Evolutionary conservation across 2,113 vertebrate genomes (phyloP).

Genomic region (Daphoenositta chrysoptera): DNA sequence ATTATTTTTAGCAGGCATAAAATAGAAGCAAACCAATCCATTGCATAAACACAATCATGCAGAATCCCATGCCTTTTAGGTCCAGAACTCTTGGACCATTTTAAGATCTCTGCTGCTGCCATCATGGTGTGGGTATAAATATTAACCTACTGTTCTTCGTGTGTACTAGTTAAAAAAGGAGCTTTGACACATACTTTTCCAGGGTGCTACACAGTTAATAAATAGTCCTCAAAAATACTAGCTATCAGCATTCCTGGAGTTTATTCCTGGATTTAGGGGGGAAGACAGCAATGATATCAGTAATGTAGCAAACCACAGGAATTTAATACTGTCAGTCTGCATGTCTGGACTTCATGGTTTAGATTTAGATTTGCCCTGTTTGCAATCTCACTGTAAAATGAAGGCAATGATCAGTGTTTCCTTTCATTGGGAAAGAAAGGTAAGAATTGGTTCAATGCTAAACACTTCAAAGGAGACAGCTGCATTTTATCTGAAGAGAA

Average conservation of each 20-base stretch:
- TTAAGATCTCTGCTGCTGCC: not conserved
- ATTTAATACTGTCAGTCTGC: not conserved
- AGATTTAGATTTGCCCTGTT: not conserved
- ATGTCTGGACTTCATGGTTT: not conserved
- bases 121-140: not conserved
- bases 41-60: not conserved
- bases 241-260: not conserved
- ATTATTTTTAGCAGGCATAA: not conserved
- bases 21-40: not conserved
- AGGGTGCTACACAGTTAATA: not conserved
- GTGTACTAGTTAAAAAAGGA: not conserved
- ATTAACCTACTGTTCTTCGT: not conserved
- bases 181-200: not conserved
- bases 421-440: not conserved
- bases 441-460: not conserved
- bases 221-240: not conserved
- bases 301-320: not conserved
- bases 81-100: not conserved
- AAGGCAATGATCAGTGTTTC: not conserved
- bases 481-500: not conserved
- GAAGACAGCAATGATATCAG: not conserved
- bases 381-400: not conserved
- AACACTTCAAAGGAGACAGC: not conserved
- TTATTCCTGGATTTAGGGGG: not conserved
- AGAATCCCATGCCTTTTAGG: not conserved